Percentiles rank a stretch among this genome's conserved stretches.
These are phyloP conservation scores for Periplaneta americana DNA, from an alignment of 1,140 invertebrate genomes.

Conservation along the genomic window DNA sequence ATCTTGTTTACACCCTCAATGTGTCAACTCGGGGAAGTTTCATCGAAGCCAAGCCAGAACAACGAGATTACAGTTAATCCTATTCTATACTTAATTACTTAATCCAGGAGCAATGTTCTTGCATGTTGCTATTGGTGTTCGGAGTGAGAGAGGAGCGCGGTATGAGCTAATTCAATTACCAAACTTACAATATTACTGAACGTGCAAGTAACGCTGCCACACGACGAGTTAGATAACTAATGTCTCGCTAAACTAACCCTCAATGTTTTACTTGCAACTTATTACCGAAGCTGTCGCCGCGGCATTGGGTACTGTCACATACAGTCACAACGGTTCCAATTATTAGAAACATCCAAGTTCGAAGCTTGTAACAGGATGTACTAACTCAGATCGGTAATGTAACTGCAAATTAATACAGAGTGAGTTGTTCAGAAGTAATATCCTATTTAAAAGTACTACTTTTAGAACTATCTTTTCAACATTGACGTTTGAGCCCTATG, in stretches of 20 bases:
- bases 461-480: too few species aligned
- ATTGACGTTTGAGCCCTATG: too few species aligned
- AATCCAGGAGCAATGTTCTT: not conserved
- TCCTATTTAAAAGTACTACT: too few species aligned
- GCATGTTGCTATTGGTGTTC: not conserved
- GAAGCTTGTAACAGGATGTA: too few species aligned
- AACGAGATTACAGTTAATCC: not conserved
- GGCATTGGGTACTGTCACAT: not conserved
- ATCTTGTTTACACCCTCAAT: not conserved
- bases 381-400: too few species aligned
- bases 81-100: not conserved
- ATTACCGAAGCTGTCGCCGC: not conserved
- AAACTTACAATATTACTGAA: not conserved
- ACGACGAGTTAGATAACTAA: not conserved
- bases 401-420: too few species aligned
- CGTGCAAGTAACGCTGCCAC: not conserved
- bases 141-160: not conserved
- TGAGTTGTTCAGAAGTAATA: too few species aligned
- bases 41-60: not conserved
- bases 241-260: not conserved
- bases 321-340: not conserved
- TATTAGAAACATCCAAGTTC: not conserved
- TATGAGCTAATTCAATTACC: not conserved
- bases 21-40: not conserved
- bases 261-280: not conserved